These are phyloP conservation scores for Acropora tenuis DNA, from an alignment of 64 coral and sea anemone genomes.

Conservation along the genomic window DNA sequence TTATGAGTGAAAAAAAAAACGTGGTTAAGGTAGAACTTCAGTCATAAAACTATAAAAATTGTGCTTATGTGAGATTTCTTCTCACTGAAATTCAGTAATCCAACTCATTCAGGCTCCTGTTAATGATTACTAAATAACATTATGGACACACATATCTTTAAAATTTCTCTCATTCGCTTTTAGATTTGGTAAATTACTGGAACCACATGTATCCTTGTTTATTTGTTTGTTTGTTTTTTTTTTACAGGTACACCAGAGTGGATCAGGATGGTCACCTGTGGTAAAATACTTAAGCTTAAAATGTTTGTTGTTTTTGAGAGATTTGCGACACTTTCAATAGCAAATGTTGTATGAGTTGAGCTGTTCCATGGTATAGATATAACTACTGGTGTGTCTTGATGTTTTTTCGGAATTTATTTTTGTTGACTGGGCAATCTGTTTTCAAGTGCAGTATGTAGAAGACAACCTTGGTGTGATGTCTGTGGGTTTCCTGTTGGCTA, in stretches of 20 bases:
- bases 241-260: conserved; percentile 97
- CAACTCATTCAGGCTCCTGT: too few species aligned
- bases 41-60: too few species aligned
- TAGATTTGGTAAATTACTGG: not conserved
- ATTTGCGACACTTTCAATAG: too few species aligned
- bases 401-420: not conserved
- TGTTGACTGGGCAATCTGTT: not conserved
- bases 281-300: conserved; percentile 27
- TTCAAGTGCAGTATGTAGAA: conserved; percentile 82
- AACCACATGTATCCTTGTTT: not conserved
- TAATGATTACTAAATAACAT: too few species aligned
- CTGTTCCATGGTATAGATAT: not conserved
- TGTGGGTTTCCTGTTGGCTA: conserved; percentile 92
- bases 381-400: not conserved
- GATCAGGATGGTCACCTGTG: conserved; percentile 98
- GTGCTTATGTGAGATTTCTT: too few species aligned
- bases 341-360: not conserved
- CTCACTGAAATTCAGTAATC: too few species aligned
- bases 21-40: too few species aligned
- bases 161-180: not conserved
- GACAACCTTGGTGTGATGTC: conserved; percentile 99
- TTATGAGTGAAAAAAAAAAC: too few species aligned
- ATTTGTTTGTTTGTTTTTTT: not conserved
- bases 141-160: too few species aligned
- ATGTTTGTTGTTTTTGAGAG: too few species aligned